Evolutionary conservation across 2,113 vertebrate genomes (phyloP).

Genomic region (Microcebus griseorufus): DNA sequence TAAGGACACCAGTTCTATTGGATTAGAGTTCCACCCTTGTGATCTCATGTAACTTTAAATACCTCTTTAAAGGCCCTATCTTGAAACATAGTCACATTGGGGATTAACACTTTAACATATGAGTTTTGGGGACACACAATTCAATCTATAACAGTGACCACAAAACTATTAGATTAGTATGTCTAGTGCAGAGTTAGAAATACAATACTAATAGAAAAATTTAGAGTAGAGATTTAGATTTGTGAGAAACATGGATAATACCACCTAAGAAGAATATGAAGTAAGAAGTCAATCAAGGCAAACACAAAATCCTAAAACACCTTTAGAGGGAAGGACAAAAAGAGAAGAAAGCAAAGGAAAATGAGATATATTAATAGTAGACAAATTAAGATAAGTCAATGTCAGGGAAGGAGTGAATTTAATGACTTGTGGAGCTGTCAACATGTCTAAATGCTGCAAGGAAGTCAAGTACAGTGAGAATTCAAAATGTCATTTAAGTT

Average conservation of each 20-base stretch:
- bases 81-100: not conserved
- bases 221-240: not conserved
- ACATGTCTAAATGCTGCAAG: not conserved
- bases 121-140: not conserved
- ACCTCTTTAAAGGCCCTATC: not conserved
- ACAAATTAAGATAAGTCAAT: not conserved
- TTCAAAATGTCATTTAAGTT: not conserved
- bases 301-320: not conserved
- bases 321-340: not conserved
- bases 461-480: not conserved
- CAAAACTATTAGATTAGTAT: not conserved
- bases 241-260: not conserved
- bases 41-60: not conserved
- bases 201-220: not conserved
- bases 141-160: not conserved
- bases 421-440: not conserved
- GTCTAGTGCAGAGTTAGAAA: not conserved
- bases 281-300: not conserved
- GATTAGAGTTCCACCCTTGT: accelerated
- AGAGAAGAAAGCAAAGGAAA: not conserved
- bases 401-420: not conserved
- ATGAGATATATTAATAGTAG: not conserved
- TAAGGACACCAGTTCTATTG: not conserved
- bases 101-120: not conserved
- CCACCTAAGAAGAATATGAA: not conserved